Conservation (phyloP, 1,140 invertebrate species). For the Drosophila baimaii region DNA sequence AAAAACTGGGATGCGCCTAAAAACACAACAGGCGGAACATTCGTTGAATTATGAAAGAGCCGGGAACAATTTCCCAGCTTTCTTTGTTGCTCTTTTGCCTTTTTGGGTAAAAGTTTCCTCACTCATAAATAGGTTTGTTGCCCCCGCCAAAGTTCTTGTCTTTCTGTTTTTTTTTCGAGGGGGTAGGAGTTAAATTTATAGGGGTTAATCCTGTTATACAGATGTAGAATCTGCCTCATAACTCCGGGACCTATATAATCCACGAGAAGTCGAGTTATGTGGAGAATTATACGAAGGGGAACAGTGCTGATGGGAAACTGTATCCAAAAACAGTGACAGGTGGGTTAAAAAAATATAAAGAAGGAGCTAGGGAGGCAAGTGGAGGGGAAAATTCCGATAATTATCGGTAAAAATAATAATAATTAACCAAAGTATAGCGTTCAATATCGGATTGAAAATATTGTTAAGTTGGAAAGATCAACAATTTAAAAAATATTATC, state of each 20-base stretch:
- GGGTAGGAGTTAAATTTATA: slow-evolving; percentile 39
- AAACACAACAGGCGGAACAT: slow-evolving; percentile 39
- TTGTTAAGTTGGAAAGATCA: no score
- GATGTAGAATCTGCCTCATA: slow-evolving; percentile 28
- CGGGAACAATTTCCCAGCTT: slow-evolving; percentile 7
- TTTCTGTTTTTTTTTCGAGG: slow-evolving; percentile 12
- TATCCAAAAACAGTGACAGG: background rate
- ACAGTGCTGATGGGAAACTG: background rate
- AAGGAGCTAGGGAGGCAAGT: no score
- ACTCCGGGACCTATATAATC: slow-evolving; percentile 20
- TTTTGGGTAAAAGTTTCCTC: slow-evolving; percentile 57
- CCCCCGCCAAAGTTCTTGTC: slow-evolving; percentile 22
- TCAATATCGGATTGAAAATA: no score
- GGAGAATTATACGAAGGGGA: slow-evolving; percentile 41
- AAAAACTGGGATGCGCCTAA: slow-evolving; percentile 18
- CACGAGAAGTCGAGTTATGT: slow-evolving; percentile 61
- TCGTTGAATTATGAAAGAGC: slow-evolving; percentile 47
- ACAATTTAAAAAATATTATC: no score
- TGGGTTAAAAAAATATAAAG: no score
- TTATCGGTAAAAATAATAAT: no score
- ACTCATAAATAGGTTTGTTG: slow-evolving; percentile 48
- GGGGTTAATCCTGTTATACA: slow-evolving; percentile 44
- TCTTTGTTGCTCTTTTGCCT: slow-evolving; percentile 41
- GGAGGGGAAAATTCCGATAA: no score
- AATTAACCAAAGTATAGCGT: no score